phyloP scores from a whole-genome alignment of 2,888 invertebrate genomes.

The Proisotoma minuta region DNA sequence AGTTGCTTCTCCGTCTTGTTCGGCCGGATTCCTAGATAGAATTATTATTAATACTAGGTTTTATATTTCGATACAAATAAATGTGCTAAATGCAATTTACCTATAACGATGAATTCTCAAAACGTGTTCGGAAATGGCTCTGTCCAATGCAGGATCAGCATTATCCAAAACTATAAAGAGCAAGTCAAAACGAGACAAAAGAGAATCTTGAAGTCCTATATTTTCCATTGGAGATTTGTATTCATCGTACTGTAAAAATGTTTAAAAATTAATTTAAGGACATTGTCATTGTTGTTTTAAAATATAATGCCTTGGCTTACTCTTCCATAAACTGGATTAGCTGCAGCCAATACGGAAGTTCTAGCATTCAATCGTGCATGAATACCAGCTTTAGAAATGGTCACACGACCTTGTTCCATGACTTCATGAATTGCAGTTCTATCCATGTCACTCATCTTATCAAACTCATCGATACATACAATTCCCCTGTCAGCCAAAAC shows the following conservation, averaged over 20 bases:
- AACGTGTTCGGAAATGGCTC: conserved; percentile 92
- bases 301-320: conserved; percentile 54
- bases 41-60: background rate
- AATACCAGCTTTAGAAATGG: conserved; percentile 96
- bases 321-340: conserved; percentile 96
- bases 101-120: conserved; percentile 94
- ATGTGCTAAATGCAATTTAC: conserved; percentile 50
- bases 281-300: background rate
- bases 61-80: background rate
- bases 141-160: conserved; percentile 83
- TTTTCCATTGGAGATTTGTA: conserved; percentile 99
- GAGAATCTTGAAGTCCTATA: conserved; percentile 94
- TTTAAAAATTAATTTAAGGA: conserved; percentile 9
- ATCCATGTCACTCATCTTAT: conserved; percentile 99
- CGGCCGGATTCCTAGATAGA: conserved; percentile 74
- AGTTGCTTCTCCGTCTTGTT: conserved; percentile 88
- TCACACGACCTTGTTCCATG: conserved; percentile 97
- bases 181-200: conserved; percentile 95
- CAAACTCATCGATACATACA: conserved; percentile 99
- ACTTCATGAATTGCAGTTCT: conserved; percentile 99
- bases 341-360: conserved; percentile 97
- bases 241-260: conserved; percentile 78
- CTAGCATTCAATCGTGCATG: conserved; percentile 96
- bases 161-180: conserved; percentile 95
- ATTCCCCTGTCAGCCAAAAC: conserved; percentile 77